Evolutionary conservation across 2,113 vertebrate genomes (phyloP), one percentile per base, ranked within the genome.

Genomic region (Narcine bancroftii): DNA sequence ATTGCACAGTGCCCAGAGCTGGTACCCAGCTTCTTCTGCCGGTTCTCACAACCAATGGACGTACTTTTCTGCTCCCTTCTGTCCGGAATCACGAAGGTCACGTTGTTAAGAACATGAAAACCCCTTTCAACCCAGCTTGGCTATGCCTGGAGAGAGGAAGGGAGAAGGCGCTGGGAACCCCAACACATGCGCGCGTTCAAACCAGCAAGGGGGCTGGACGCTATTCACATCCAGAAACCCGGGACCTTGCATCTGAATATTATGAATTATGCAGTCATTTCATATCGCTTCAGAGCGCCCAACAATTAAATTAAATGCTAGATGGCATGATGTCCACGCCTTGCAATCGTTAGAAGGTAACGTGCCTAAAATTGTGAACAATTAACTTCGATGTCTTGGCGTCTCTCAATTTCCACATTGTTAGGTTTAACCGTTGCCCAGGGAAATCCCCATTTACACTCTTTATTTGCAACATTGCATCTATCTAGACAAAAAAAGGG

Each of bases 191-290:
- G 65, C 4, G 45, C 63, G 69, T 91, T 71, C 89, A 91, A 66
- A 66, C 39, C 89, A 91, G 89, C 89, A 33, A 91, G 89, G 89
- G 89, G 89, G 89, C 56, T 69, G 87, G 87, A 45, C 60, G 87
- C 60, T 91, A 69, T 91, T 66, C 63, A 69, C 42, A 45, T 66
- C 3, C 87, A 45, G 63, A 69, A 42, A 69, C 45, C 63, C 36
- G 63, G 60, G 60, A 45, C 36, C 2, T 63, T 91, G 9, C 89
- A 91, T 91, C 89, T 66, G 63, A 69, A 91, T 65, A 47, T 69
- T 91, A 91, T 91, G 89, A 91, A 91, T 91, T 69, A 91, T 91
- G 89, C 89, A 91, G 89, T 42, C 89, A 66, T 91, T 91, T 91
- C 63, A 66, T 69, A 91, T 91, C 36, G 89, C 89, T 69, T 69